A percentile compares a stretch with the other conserved stretches of the same genome.
Conservation (phyloP, 2,888 invertebrate species). For the Phania funesta region DNA sequence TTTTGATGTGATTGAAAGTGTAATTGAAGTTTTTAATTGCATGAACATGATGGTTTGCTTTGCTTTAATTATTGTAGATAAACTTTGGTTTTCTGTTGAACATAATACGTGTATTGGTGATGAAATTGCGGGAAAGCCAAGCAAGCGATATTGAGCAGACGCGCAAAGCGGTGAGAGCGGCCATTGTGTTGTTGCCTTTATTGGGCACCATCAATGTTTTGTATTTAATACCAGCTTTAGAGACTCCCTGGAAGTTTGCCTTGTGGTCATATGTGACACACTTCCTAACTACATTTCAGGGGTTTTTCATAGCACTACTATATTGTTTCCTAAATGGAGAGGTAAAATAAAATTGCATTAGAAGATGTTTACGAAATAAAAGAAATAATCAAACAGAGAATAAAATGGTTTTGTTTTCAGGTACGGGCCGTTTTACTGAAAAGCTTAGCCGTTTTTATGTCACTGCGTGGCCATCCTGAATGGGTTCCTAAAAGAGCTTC, state of each 20-base stretch:
- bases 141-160: conserved; percentile 89
- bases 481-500: conserved; percentile 79
- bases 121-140: conserved; percentile 87
- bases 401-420: conserved; percentile 70
- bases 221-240: conserved; percentile 86
- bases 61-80: conserved; percentile 81
- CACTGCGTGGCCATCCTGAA: conserved; percentile 79
- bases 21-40: background rate
- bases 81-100: conserved; percentile 90
- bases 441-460: conserved; percentile 80
- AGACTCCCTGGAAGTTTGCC: conserved; percentile 86
- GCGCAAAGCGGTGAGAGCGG: conserved; percentile 90
- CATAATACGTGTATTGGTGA: conserved; percentile 88
- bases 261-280: conserved; percentile 90
- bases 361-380: background rate
- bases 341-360: conserved; percentile 81
- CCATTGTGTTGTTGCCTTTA: conserved; percentile 88
- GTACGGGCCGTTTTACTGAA: conserved; percentile 81
- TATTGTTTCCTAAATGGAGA: conserved; percentile 93
- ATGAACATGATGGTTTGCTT: too few relatives aligned
- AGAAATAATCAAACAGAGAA: background rate
- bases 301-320: conserved; percentile 88
- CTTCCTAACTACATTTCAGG: conserved; percentile 91
- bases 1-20: background rate
- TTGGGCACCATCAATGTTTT: conserved; percentile 90